A percentile compares a stretch with the other conserved stretches of the same genome.
phyloP scores from a whole-genome alignment of 2,113 vertebrate genomes.

The Bufo bufo region DNA sequence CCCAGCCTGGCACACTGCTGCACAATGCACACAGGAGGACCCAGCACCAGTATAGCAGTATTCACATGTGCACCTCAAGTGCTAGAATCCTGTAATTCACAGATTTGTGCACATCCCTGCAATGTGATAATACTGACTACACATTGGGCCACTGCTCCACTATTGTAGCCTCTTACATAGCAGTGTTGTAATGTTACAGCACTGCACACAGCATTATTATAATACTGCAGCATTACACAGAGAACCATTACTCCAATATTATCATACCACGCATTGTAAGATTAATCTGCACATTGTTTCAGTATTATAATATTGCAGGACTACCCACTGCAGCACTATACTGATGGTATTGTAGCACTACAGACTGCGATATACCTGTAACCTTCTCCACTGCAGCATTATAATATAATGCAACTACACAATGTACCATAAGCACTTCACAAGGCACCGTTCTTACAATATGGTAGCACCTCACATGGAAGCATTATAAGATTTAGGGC shows the following conservation, averaged over 20 bases:
- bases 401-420: not conserved
- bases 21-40: not conserved
- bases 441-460: not conserved
- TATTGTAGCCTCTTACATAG: no score
- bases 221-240: not conserved
- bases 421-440: no score
- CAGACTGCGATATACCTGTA: not conserved
- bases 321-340: not conserved
- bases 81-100: not conserved
- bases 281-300: not conserved
- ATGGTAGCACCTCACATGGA: not conserved
- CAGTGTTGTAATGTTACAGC: not conserved
- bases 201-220: not conserved
- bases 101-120: not conserved
- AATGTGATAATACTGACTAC: not conserved
- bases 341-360: not conserved
- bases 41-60: no score
- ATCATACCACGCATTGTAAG: not conserved
- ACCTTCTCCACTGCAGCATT: not conserved
- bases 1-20: slow-evolving; percentile 56
- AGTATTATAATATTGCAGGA: not conserved
- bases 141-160: no score
- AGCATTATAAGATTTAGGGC: not conserved
- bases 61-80: no score
- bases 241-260: not conserved